Evolutionary conservation across 1,140 invertebrate genomes (phyloP), one percentile per base, ranked within the genome.

Genomic region (Tribolium madens): DNA sequence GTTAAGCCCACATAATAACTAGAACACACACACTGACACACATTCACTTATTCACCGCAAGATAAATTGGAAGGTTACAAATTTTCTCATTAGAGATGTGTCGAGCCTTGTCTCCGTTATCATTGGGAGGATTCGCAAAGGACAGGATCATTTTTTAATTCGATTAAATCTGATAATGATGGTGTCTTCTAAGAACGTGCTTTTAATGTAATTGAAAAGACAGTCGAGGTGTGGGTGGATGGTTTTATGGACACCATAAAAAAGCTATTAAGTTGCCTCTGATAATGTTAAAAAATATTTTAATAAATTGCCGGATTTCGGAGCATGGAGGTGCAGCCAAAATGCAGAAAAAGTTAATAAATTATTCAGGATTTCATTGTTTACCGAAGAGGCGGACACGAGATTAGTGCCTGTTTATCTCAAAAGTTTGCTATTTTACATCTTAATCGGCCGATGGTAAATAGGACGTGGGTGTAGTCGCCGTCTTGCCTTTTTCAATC

Each of bases 21-120:
- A 75, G 57, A 60, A 75, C 73, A 60, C 73, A 75, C 73, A 60
- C 50, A 75, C 31, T 57, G 33, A 74, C 50, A 74, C 72, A 74
- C 57, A 64, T 33, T 31, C 36, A 72, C 70, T 18, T 14, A 46
- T 46, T 36, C 64, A 46, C 64, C n/a, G 21, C 12, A 50, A 72
- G 46, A 72, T 72, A 72, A 72, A 72, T 72, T 50, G 46, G n/a
- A n/a, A 18, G 57, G 7, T 10, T 1, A 57, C 52, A 21, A 57
- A 57, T 57, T 57, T 21, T 18, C 21, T 64, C 57, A 64, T 64
- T 33, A 33, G 57, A 26, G 57, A 5, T 7, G 21, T 64, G 57
- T 64, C 10, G 15, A 10, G 10, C 15, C 15, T 52, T 52, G 15
- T 52, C 15, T 15, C n/a, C 18, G 9, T 64, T 64, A 64, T 64